Base-by-base conservation (phyloP, 2,113 vertebrate species). In the Pheucticus melanocephalus region DNA sequence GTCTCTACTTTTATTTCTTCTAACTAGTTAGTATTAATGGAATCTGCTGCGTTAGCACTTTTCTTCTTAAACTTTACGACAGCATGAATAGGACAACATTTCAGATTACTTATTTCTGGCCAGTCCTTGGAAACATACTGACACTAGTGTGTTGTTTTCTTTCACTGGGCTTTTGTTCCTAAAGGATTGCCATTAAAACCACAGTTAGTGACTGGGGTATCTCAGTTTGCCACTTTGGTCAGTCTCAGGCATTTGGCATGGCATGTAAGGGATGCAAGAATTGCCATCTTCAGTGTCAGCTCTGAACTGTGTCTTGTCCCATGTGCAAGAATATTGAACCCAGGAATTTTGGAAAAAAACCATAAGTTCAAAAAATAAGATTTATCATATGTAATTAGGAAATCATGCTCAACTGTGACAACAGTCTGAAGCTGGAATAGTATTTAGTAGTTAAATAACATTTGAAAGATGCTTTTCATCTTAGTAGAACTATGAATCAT, bases 41-140 rank as follows among this genome's bases (percentile, higher is more conserved):
- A 96, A 88, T 86, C 35, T 93, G 80, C 76, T 94, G 72, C 13
- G 44, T 90, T 78, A 90, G 80, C 33, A 69, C 11, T 93, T 93
- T 57, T 90, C 17, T 47, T 86, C 56, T 81, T 63, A 81, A 59
- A 64, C 4, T 88, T 77, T 73, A 77, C 54, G 27, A 56, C 47
- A 86, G 64, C 22, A 78, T 28, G 47, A 82, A 80, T 65, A 93
- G 91, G 86, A 72, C 59, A 80, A 13, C 0, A 0, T 92, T 93
- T 92, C 27, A 81, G 21, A 83, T 83, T 70, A 80, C 63, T 88
- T 85, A 47, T 90, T 93, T 88, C 79, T 92, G 69, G 63, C 42
- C 47, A 81, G 54, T 8, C 33, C 25, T 77, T 94, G 79, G 73
- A 86, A 94, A 59, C 48, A 81, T 27, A 86, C 31, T 81, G 56